These are phyloP conservation scores for Cyanistes caeruleus DNA, from an alignment of 2,113 vertebrate species.

Conservation along the genomic window DNA sequence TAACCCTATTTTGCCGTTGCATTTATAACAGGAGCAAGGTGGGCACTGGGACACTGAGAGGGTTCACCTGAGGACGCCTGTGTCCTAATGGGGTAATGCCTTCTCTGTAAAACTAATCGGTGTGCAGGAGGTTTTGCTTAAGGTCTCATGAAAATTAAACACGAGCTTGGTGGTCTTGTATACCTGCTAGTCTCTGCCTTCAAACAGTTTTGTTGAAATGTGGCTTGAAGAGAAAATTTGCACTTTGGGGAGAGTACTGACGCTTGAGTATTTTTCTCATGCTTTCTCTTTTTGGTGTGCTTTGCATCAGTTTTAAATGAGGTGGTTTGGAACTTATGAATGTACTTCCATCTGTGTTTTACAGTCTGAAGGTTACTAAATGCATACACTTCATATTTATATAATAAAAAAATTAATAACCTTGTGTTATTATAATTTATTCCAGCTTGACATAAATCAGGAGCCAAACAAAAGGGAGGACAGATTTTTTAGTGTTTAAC, in stretches of 20 bases:
- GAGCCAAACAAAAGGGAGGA: slow-evolving; percentile 48
- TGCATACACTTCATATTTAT: slow-evolving; percentile 13
- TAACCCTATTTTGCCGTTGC: too few species aligned
- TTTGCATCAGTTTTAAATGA: not conserved
- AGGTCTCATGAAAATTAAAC: not conserved
- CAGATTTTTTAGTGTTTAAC: slow-evolving; percentile 58
- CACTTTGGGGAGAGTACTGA: not conserved
- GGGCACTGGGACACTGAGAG: not conserved
- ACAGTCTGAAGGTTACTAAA: slow-evolving; percentile 34
- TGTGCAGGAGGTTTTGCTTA: not conserved
- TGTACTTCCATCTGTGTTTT: slow-evolving; percentile 38
- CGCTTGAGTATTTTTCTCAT: not conserved
- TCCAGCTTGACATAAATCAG: slow-evolving; percentile 54
- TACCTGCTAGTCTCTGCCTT: not conserved
- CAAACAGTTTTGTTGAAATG: not conserved
- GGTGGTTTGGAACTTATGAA: not conserved
- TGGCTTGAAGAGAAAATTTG: not conserved
- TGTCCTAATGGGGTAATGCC: not conserved
- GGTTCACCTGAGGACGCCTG: accelerated
- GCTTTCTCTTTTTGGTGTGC: not conserved
- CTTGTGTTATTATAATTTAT: slow-evolving; percentile 46
- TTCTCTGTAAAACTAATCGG: not conserved
- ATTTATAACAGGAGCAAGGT: not conserved
- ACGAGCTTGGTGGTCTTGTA: not conserved
- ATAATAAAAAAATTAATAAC: slow-evolving; percentile 31